Conservation (phyloP, 2,888 invertebrate genomes). For the Sepioteuthis lessoniana region DNA sequence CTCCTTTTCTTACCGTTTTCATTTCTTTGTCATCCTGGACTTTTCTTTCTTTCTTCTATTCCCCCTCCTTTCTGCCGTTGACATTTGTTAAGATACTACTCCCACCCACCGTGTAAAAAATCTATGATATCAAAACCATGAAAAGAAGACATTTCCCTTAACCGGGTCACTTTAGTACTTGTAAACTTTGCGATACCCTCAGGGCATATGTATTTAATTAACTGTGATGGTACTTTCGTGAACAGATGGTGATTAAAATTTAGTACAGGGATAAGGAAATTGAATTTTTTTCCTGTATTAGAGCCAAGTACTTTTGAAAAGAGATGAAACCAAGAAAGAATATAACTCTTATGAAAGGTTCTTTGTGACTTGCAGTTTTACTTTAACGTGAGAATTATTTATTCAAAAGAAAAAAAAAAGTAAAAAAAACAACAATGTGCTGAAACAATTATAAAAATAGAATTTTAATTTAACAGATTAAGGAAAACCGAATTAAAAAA, state of each 20-base stretch:
- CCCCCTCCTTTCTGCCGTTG: not conserved
- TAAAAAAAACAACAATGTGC: no score
- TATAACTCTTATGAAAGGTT: no score
- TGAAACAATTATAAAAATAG: no score
- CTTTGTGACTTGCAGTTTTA: no score
- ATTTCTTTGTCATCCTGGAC: not conserved
- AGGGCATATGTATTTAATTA: not conserved
- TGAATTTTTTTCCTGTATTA: not conserved
- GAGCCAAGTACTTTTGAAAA: no score
- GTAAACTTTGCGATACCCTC: constrained; percentile 13
- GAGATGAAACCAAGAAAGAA: no score
- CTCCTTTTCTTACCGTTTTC: not conserved
- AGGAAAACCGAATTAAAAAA: no score
- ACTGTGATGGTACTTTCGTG: not conserved
- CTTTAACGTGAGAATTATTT: no score
- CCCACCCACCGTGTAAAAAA: not conserved
- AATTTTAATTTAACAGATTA: no score
- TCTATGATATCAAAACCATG: not conserved
- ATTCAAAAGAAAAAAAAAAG: no score
- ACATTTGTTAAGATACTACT: not conserved
- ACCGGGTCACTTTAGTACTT: not conserved
- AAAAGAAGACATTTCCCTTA: not conserved
- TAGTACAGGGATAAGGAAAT: not conserved
- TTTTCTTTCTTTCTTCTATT: not conserved
- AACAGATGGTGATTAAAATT: not conserved